Base-by-base conservation (phyloP, 2,113 vertebrate genomes). In the Paradisaea rubra region DNA sequence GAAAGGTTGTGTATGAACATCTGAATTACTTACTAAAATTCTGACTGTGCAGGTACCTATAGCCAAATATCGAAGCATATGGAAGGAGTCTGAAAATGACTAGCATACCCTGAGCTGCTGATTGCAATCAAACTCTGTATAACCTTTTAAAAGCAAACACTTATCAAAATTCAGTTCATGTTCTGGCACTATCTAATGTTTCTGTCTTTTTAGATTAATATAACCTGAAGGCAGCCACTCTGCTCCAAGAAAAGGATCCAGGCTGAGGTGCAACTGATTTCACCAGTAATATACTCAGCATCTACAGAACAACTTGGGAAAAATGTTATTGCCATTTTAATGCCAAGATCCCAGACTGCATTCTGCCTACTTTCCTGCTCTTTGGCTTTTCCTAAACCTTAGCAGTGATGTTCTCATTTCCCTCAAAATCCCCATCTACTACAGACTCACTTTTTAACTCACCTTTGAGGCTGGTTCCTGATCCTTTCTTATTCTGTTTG, bases 141-240 rank as follows among this genome's bases (percentile, higher is more conserved):
- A 95, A 93, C 64, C 90, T 91, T 93, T 91, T 78, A 93, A 86
- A 95, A 93, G 89, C 31, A 95, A 95, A 90, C 1, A 47, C 93
- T 95, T 86, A 95, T 95, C 76, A 96, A 94, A 95, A 97, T 95
- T 95, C 95, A 68, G 76, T 80, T 90, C 90, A n/a, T 95, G 90
- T 74, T 93, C 89, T 86, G 76, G 60, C 6, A 20, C 45, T 86
- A 76, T 72, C 41, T 95, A 81, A 81, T 84, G 72, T 88, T 95
- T 94, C 89, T 95, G 90, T 76, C 90, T 88, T 80, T 84, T 94
- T 64, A 83, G 77, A 90, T 86, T 74, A 91, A 64, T 86, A 42
- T 84, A 96, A 88, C 52, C 68, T 52, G 54, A 83, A 94, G 68
- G 80, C 49, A 96, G 47, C 81, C 64, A 78, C 76, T 81, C 35